Evolutionary conservation across 2,797 vertebrate species (phyloP).

Genomic region (Eulemur mongoz): DNA sequence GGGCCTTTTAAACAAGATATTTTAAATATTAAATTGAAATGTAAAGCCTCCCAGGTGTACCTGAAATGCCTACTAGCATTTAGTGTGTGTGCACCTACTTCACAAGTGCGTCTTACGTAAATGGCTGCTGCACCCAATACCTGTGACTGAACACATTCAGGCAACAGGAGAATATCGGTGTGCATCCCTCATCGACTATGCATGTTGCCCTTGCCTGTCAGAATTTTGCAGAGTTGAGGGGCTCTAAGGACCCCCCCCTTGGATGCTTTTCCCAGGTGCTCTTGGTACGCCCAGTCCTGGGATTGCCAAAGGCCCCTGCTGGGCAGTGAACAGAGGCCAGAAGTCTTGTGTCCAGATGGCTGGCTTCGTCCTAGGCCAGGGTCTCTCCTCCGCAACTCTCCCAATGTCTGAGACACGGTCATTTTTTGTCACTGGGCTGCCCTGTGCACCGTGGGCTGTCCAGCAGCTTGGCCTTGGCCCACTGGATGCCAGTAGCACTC

Average conservation of each 20-base stretch:
- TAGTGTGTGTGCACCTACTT: background rate
- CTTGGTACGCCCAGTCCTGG: background rate
- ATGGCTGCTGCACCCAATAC: background rate
- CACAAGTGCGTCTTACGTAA: fast-evolving
- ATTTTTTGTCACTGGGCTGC: fast-evolving
- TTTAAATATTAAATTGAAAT: background rate
- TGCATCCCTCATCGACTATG: fast-evolving
- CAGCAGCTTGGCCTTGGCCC: background rate
- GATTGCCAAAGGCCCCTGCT: background rate
- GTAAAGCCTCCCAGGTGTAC: background rate
- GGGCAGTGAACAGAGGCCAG: background rate
- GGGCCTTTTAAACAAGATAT: background rate
- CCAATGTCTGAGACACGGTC: too few species aligned
- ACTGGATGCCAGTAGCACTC: background rate
- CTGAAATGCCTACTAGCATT: background rate
- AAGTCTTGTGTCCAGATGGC: fast-evolving
- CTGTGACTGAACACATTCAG: fast-evolving
- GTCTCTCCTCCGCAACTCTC: background rate
- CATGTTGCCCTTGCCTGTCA: fast-evolving
- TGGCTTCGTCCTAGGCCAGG: background rate
- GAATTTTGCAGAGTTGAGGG: background rate
- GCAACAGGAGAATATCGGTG: fast-evolving
- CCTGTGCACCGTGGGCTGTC: fast-evolving
- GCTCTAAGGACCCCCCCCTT: background rate
- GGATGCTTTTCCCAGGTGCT: background rate